Base-by-base conservation (phyloP, 1,140 invertebrate genomes). In the Ylistrum balloti region DNA sequence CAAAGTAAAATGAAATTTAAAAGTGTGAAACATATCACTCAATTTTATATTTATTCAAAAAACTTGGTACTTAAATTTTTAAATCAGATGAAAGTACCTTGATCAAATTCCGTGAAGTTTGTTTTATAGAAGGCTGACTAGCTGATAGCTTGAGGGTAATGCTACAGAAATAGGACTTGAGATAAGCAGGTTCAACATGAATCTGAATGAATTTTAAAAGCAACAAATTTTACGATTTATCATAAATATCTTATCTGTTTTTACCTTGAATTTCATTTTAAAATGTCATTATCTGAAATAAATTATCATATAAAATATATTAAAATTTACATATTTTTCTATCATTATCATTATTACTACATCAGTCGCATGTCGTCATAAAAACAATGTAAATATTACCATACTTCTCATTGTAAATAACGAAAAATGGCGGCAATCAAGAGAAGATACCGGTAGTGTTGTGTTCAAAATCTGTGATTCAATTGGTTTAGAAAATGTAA, bases 201-300 rank as follows among this genome's bases (percentile, higher is more conserved):
- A 74, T 74, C 56, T 28, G 56, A 74, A 28, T 74, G 56, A 74
- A 74, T 28, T 74, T 74, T 74, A 74, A 74, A n/a, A 28, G n/a
- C 56, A 2, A 74, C 56, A 74, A 74, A 28, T 74, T 74, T 74
- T n/a, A 5, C 41, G 28, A 28, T 28, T 74, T 28, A 74, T 74
- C 56, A 28, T 11, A 74, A 74, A 74, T 9, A 7, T 74, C 5
- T 74, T 28, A 74, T 74, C 13, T 28, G 22, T 74, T 45, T 74
- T 74, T 74, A n/a, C 9, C 22, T n/a, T 74, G 5, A n/a, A 0
- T 74, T 74, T 74, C 28, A n/a, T 28, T 74, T 74, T 74, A 74
- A 74, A 7, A 28, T 28, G 5, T 28, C 17, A 45, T 17, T 74
- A 1, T 74, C 0, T 11, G 45, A 5, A 11, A 74, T 74, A 28